These are phyloP conservation scores for Deilephila elpenor DNA, from an alignment of 2,888 invertebrate genomes.

Conservation along the genomic window DNA sequence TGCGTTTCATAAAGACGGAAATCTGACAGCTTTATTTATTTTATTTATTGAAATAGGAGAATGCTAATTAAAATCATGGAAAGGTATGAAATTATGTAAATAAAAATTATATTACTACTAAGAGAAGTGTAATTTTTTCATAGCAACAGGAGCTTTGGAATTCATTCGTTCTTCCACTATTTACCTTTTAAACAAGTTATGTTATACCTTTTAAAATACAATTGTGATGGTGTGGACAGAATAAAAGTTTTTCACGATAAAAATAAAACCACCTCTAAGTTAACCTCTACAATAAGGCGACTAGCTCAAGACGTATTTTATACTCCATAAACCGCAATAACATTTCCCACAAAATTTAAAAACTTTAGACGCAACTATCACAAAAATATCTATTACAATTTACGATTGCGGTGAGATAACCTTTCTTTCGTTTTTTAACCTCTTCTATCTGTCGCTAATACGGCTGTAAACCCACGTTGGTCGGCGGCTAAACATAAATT, in stretches of 20 bases:
- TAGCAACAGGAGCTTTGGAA: too few species aligned
- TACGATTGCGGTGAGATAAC: not conserved
- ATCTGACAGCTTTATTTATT: too few species aligned
- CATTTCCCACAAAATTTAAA: not conserved
- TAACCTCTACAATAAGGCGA: not conserved
- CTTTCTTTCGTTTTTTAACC: not conserved
- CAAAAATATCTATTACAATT: not conserved
- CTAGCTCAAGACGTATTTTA: not conserved
- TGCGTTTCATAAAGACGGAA: too few species aligned
- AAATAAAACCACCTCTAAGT: not conserved
- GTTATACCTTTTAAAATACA: too few species aligned
- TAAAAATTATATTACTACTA: too few species aligned
- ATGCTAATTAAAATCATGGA: too few species aligned
- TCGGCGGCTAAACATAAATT: constrained; percentile 57
- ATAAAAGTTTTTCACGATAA: too few species aligned
- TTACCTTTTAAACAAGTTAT: too few species aligned
- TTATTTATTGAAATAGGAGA: too few species aligned
- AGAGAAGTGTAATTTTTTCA: not conserved
- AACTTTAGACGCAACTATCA: not conserved
- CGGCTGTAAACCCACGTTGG: constrained; percentile 45
- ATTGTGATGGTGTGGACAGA: too few species aligned
- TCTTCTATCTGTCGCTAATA: constrained; percentile 17
- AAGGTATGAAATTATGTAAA: too few species aligned
- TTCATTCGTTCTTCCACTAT: too few species aligned
- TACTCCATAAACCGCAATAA: not conserved